A percentile compares a stretch with the other conserved stretches of the same genome.
phyloP scores from a whole-genome alignment of 1,140 invertebrate species.

The Copidosoma floridanum region DNA sequence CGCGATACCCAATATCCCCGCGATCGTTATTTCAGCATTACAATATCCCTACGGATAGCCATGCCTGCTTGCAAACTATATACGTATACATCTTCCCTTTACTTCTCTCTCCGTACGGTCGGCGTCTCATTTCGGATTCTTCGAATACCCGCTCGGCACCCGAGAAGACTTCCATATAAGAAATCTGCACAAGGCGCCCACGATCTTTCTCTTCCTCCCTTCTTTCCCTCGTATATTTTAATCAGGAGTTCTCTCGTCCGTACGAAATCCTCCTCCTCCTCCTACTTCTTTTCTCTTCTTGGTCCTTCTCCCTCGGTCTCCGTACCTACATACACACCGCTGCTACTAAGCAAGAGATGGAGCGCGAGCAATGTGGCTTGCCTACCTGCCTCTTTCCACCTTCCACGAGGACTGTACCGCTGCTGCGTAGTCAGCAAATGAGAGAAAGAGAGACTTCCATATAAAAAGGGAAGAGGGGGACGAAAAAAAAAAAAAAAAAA shows the following conservation, averaged over 20 bases:
- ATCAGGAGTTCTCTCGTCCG: conserved; percentile 39
- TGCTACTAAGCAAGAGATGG: too few species aligned
- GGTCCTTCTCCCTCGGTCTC: neutral
- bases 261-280: conserved; percentile 22
- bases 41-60: conserved; percentile 31
- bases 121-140: conserved; percentile 51
- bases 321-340: too few species aligned
- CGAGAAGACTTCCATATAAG: conserved; percentile 45
- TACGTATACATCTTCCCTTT: too few species aligned
- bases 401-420: neutral
- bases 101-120: too few species aligned
- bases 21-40: conserved; percentile 33
- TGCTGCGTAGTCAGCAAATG: neutral
- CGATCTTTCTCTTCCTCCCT: neutral
- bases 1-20: conserved; percentile 35
- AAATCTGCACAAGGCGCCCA: conserved; percentile 40
- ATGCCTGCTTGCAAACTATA: too few species aligned
- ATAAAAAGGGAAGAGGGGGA: conserved; percentile 21
- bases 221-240: conserved; percentile 53
- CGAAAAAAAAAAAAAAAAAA: too few species aligned
- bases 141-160: conserved; percentile 43
- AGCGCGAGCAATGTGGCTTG: neutral
- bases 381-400: neutral
- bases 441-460: neutral
- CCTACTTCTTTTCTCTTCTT: conserved; percentile 36